These are phyloP conservation scores for Pristionchus mayeri DNA, from an alignment of 2,888 invertebrate species.

Conservation along the genomic window DNA sequence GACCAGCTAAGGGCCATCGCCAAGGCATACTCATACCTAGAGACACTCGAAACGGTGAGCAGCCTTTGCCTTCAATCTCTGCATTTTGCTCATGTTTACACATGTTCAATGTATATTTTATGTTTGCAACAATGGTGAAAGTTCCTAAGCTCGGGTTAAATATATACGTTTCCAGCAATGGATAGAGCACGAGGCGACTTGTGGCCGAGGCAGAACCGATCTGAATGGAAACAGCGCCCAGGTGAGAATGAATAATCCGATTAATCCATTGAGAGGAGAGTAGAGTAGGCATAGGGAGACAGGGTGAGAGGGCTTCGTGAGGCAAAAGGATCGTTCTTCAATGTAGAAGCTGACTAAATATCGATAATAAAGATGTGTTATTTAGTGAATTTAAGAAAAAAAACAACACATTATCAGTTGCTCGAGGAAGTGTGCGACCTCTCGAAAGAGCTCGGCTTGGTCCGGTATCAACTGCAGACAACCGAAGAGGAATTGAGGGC, in stretches of 20 bases:
- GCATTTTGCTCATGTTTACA: too few species aligned
- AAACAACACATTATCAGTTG: conserved; percentile 52
- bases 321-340: too few species aligned
- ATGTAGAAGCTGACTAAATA: neutral
- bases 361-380: neutral
- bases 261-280: neutral
- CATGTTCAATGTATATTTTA: too few species aligned
- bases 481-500: conserved; percentile 59
- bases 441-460: conserved; percentile 61
- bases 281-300: neutral
- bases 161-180: conserved; percentile 24
- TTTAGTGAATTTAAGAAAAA: neutral
- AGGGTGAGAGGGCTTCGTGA: too few species aligned
- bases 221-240: conserved; percentile 46
- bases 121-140: too few species aligned
- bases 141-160: neutral
- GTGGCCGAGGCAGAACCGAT: conserved; percentile 5
- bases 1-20: conserved; percentile 37
- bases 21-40: conserved; percentile 41
- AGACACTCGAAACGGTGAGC: conserved; percentile 41
- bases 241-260: neutral
- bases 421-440: conserved; percentile 60
- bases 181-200: conserved; percentile 45
- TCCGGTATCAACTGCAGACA: conserved; percentile 57
- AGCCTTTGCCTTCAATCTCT: too few species aligned